Evolutionary conservation across 2,797 vertebrate genomes (phyloP).

Genomic region (Pterois miles): DNA sequence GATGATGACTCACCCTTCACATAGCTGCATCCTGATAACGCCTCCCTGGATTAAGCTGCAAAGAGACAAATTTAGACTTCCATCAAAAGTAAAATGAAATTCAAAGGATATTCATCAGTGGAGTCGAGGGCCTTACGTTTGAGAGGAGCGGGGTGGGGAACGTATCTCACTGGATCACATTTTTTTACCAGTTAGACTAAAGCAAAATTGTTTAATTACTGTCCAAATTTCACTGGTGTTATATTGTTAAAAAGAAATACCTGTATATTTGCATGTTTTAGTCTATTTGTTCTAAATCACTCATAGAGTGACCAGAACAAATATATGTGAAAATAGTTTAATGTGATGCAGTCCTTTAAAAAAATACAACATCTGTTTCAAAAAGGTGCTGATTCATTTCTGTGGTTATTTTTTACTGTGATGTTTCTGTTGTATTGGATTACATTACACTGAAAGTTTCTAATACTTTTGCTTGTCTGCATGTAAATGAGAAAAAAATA

Average conservation of each 20-base stretch:
- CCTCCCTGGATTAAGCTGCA: conserved; percentile 45
- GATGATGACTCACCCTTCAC: conserved; percentile 44
- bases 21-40: conserved; percentile 51
- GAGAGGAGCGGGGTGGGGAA: not conserved
- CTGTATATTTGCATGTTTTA: not conserved
- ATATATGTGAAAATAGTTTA: not conserved
- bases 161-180: not conserved
- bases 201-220: not conserved
- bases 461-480: not conserved
- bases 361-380: not conserved
- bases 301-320: not conserved
- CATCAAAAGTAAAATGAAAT: conserved; percentile 35
- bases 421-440: not conserved
- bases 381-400: not conserved
- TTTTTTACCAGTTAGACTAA: not conserved
- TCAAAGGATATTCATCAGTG: conserved; percentile 21
- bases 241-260: not conserved
- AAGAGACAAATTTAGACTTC: conserved; percentile 47
- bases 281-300: not conserved
- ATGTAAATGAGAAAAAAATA: too few species aligned
- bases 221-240: not conserved
- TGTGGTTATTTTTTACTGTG: not conserved
- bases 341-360: not conserved
- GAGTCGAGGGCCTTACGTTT: not conserved
- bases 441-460: not conserved